phyloP scores from a whole-genome alignment of 2,888 invertebrate species.

The Endotricha flammealis region DNA sequence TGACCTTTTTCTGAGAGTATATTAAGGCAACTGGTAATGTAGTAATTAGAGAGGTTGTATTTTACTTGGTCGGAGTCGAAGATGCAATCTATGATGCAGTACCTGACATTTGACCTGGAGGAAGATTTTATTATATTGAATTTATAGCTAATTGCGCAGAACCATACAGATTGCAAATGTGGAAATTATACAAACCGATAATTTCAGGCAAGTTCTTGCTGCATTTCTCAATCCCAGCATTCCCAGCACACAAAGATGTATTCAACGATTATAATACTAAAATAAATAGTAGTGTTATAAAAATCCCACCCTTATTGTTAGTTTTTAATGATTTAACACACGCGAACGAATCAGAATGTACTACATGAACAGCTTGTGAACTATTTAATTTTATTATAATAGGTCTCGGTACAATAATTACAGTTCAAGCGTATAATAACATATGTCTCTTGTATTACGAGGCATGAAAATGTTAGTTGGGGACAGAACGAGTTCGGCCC shows the following conservation, averaged over 20 bases:
- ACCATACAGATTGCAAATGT: conserved; percentile 9
- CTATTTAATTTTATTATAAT: conserved; percentile 35
- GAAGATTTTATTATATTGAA: conserved; percentile 29
- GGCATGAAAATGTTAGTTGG: conserved; percentile 5
- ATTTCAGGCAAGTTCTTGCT: no score
- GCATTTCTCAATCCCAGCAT: no score
- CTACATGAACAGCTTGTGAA: conserved; percentile 27
- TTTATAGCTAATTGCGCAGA: neutral
- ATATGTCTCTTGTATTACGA: conserved; percentile 9
- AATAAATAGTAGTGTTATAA: no score
- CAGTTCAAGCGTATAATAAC: conserved; percentile 11
- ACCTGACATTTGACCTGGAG: conserved; percentile 52
- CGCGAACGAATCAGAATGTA: conserved; percentile 27
- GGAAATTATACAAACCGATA: neutral
- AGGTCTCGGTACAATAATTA: conserved; percentile 21
- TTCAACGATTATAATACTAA: no score
- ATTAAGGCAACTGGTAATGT: conserved; percentile 36
- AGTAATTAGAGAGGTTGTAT: conserved; percentile 45
- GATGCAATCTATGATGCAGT: conserved; percentile 49
- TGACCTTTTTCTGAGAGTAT: conserved; percentile 2
- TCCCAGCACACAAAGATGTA: no score
- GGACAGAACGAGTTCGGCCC: conserved; percentile 6
- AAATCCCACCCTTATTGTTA: no score
- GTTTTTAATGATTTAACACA: conserved; percentile 34
- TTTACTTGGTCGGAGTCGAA: conserved; percentile 38